phyloP scores from a whole-genome alignment of 2,797 vertebrate genomes.

The Silurus lanzhouensis region DNA sequence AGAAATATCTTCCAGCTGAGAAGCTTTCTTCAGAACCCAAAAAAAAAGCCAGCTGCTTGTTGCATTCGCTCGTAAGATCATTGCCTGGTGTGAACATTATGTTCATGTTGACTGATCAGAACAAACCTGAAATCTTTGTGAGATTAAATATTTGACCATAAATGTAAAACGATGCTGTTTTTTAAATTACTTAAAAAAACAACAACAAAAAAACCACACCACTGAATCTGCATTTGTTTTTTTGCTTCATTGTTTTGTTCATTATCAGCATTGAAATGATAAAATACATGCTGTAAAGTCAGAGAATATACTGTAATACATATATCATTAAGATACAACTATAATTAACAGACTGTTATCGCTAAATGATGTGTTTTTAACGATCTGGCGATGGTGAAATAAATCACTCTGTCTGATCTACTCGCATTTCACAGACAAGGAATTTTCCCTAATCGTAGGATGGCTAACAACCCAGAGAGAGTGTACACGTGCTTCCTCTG shows the following conservation, averaged over 20 bases:
- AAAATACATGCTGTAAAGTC: too few relatives aligned
- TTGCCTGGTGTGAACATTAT: not conserved
- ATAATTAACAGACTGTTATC: not conserved
- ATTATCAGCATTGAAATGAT: not conserved
- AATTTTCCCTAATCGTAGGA: not conserved
- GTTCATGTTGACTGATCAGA: not conserved
- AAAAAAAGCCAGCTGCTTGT: not conserved
- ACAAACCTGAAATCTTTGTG: not conserved
- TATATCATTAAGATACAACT: too few relatives aligned
- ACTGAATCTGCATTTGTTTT: too few relatives aligned
- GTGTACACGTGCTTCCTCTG: not conserved
- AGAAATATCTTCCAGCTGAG: conserved; percentile 16
- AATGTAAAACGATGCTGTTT: not conserved
- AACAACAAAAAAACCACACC: too few relatives aligned
- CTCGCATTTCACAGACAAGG: not conserved
- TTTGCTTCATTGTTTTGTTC: not conserved
- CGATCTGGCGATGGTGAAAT: not conserved
- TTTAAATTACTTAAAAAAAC: not conserved
- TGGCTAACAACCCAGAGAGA: not conserved
- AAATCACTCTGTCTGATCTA: not conserved
- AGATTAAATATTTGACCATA: not conserved
- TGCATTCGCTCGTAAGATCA: not conserved
- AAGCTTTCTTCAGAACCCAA: not conserved
- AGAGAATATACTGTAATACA: too few relatives aligned
- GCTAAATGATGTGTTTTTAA: not conserved